Percentiles rank a stretch among this genome's conserved stretches.
These are phyloP conservation scores for Wasmannia auropunctata DNA, from an alignment of 1,140 invertebrate genomes.

Conservation along the genomic window DNA sequence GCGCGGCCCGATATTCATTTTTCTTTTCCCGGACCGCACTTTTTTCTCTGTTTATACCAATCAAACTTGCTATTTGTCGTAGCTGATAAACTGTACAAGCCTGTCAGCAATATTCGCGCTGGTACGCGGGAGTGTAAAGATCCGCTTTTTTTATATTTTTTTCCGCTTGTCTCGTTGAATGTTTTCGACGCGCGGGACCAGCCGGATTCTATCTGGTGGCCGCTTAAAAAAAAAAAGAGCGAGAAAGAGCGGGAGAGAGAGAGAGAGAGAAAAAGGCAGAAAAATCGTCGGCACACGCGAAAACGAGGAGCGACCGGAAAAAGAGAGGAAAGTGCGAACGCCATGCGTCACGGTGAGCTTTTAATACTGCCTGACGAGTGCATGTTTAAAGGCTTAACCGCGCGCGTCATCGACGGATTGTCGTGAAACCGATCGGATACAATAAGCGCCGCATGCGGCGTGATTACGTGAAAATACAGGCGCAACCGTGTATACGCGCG, in stretches of 20 bases:
- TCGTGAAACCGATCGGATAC: conserved; percentile 57
- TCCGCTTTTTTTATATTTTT: conserved; percentile 43
- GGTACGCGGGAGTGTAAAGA: conserved; percentile 54
- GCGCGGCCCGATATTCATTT: conserved; percentile 54
- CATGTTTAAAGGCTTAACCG: conserved; percentile 58
- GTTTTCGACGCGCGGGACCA: conserved; percentile 57
- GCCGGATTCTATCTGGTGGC: conserved; percentile 56
- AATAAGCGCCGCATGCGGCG: conserved; percentile 64
- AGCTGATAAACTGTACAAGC: conserved; percentile 58
- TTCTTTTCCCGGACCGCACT: conserved; percentile 29
- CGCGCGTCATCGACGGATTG: conserved; percentile 57
- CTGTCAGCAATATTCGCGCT: conserved; percentile 57
- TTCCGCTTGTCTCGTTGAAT: conserved; percentile 53
- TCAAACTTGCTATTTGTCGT: conserved; percentile 56
- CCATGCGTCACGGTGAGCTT: conserved; percentile 57
- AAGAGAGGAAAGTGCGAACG: conserved; percentile 60
- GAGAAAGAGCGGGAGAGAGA: not conserved
- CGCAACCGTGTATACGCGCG: conserved; percentile 6
- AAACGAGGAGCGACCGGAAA: conserved; percentile 48
- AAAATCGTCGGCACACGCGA: conserved; percentile 39
- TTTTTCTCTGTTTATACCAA: conserved; percentile 58
- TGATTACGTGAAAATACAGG: conserved; percentile 68
- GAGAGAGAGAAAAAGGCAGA: conserved; percentile 12
- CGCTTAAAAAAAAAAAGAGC: conserved; percentile 40
- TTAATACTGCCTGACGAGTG: conserved; percentile 47